Conservation (phyloP, 2,113 vertebrate genomes). For the Delphinus delphis region DNA sequence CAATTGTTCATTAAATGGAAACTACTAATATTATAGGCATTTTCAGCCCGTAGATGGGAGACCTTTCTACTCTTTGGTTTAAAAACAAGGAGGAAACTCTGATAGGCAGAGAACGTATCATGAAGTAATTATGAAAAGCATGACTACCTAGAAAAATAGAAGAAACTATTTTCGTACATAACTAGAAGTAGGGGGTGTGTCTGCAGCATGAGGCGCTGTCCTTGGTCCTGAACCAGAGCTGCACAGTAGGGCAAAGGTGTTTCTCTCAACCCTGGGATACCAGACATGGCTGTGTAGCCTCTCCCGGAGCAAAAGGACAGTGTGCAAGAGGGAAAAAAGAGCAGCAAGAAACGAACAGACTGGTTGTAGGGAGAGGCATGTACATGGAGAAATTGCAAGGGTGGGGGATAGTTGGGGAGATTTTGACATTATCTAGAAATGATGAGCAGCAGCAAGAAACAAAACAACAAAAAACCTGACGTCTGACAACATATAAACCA, state of each 20-base stretch:
- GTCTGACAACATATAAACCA: background rate
- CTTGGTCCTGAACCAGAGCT: constrained; percentile 54
- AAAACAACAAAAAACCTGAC: background rate
- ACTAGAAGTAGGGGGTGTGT: background rate
- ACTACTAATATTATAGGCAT: background rate
- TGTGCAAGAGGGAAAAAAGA: too few relatives aligned
- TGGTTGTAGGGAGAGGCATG: background rate
- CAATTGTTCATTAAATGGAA: background rate
- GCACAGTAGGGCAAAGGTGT: background rate
- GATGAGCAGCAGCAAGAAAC: background rate
- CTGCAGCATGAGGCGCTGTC: background rate
- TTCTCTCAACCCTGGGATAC: background rate
- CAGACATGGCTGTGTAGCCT: background rate
- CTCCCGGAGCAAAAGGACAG: background rate
- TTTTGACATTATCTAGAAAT: background rate
- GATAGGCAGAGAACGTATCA: background rate
- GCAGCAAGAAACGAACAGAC: background rate
- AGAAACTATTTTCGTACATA: background rate
- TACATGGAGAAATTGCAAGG: background rate
- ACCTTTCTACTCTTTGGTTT: background rate
- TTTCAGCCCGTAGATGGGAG: background rate
- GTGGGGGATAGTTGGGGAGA: background rate
- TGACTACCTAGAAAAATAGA: background rate
- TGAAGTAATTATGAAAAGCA: background rate
- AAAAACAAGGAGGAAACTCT: background rate